Base-by-base conservation (phyloP, 2,888 invertebrate species). In the Meloe dianella region DNA sequence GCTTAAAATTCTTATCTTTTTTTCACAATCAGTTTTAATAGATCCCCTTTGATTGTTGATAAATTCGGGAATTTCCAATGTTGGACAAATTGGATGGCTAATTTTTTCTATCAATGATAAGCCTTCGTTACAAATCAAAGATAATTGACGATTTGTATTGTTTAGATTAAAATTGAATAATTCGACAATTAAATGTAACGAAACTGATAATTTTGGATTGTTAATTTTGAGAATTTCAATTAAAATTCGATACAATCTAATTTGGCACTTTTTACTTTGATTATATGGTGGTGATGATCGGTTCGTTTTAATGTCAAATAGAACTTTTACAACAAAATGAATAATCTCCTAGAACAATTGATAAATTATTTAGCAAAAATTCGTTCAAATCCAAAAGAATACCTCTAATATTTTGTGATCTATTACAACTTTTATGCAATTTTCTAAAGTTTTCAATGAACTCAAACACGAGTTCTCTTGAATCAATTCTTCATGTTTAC, bases 121-220 rank as follows among this genome's bases (percentile, higher is more conserved):
- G 10, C 59, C 59, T 30, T 59, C 20, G 0, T 9, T 14, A 24
- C 59, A 59, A 59, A 59, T 29, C 1, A 10, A 20, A 4, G 38
- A 35, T 38, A 59, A 38, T 35, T 29, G 2, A 32, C 20, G 59
- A 24, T 35, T 30, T 2, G 12, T 4, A 17, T 32, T 22, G 8
- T 30, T 29, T 8, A 59, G 22, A 59, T 38, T 38, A n/a, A 38
- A 35, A 59, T 59, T 59, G 35, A 59, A 38, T 35, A 59, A 38
- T 59, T 59, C 59, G 17, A 59, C 24, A 17, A 32, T 32, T 14
- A 38, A 20, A n/a, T 59, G 32, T 24, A 59, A n/a, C 1, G 59
- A 32, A n/a, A 38, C 7, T 14, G 38, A 29, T 38, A 59, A 24
- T 32, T 22, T 38, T 1, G 38, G 30, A 10, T 59, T 8, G 3